These are phyloP conservation scores for Diaperis boleti DNA, from an alignment of 2,888 invertebrate genomes.

Conservation along the genomic window DNA sequence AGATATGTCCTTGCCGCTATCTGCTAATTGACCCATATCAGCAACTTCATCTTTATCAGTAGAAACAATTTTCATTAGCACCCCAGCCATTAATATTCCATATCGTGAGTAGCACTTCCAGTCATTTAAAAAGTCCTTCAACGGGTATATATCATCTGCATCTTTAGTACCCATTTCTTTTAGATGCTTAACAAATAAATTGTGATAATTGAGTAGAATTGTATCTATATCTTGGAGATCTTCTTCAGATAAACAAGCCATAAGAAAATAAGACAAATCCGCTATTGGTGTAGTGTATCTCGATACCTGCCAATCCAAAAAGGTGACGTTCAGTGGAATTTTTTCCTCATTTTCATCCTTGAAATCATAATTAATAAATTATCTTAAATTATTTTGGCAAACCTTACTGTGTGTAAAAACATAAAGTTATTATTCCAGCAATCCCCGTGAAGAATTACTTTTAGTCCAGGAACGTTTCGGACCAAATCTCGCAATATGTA, in stretches of 20 bases:
- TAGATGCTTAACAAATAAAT: neutral
- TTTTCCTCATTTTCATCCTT: neutral
- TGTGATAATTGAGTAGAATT: conserved; percentile 12
- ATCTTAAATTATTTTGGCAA: neutral
- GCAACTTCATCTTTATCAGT: conserved; percentile 1
- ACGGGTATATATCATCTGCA: conserved; percentile 9
- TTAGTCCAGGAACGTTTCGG: neutral
- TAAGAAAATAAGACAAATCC: conserved; percentile 40
- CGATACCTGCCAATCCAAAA: conserved; percentile 40
- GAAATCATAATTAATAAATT: neutral
- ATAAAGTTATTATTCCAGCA: conserved; percentile 46
- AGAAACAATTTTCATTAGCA: conserved; percentile 12
- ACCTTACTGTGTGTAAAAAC: conserved; percentile 13
- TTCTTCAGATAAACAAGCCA: conserved; percentile 17
- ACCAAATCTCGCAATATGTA: neutral
- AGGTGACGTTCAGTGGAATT: conserved; percentile 11
- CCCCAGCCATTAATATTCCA: neutral
- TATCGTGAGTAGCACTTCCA: conserved; percentile 15
- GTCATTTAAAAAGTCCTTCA: conserved; percentile 5
- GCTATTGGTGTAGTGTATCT: conserved; percentile 26
- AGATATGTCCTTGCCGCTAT: conserved; percentile 8
- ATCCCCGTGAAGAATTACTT: conserved; percentile 41
- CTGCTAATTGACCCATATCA: conserved; percentile 19
- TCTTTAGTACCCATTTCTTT: neutral
- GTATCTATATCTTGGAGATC: conserved; percentile 22